phyloP scores from a whole-genome alignment of 2,888 invertebrate genomes.

The Stomorhina lunata region DNA sequence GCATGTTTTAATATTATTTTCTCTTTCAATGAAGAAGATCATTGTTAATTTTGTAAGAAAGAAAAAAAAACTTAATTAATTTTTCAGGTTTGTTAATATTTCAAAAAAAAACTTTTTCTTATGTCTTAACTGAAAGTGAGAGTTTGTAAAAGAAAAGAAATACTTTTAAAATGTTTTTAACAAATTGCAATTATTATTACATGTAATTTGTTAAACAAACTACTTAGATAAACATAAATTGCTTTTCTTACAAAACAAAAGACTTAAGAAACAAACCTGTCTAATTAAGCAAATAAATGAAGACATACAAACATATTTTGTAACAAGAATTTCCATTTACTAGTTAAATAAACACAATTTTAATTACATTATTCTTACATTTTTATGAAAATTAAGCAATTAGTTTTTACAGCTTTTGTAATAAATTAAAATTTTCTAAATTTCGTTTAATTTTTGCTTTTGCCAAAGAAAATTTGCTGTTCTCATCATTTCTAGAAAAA shows the following conservation, averaged over 20 bases:
- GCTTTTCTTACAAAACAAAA: conserved; percentile 2
- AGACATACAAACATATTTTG: no score
- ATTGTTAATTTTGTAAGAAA: background rate
- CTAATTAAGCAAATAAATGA: background rate
- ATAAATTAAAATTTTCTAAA: no score
- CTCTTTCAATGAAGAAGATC: conserved; percentile 42
- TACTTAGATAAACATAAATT: no score
- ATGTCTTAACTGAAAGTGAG: conserved; percentile 46
- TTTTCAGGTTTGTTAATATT: conserved; percentile 28
- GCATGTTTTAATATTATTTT: conserved; percentile 51
- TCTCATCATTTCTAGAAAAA: no score
- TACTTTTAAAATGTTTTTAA: background rate
- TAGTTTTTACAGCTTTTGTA: no score
- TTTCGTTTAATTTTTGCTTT: no score
- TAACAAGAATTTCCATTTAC: no score
- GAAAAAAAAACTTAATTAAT: conserved; percentile 19
- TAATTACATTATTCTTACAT: no score
- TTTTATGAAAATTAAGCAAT: no score
- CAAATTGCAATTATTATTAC: background rate
- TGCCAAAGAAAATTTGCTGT: no score
- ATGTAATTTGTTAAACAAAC: background rate
- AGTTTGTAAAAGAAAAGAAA: conserved; percentile 38
- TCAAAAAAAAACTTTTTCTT: background rate
- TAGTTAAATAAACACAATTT: no score
- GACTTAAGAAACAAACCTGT: conserved; percentile 23